Percentiles rank a stretch among this genome's conserved stretches.
These are phyloP conservation scores for Temnothorax unifasciatus DNA, from an alignment of 2,888 invertebrate species.

Conservation along the genomic window DNA sequence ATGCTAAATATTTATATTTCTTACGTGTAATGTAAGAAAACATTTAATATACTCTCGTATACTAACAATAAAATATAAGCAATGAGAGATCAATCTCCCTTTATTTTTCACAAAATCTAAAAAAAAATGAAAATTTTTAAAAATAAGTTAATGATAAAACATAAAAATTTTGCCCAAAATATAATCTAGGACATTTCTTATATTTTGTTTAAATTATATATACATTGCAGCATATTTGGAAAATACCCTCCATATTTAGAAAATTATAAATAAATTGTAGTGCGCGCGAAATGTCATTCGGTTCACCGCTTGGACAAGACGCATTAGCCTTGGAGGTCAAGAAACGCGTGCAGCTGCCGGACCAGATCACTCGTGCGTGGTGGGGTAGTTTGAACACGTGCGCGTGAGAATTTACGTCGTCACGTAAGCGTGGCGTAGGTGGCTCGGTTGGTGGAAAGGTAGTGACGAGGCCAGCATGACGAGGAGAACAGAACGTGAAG, in stretches of 20 bases:
- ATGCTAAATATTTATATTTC: neutral
- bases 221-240: neutral
- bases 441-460: constrained; percentile 57
- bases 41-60: neutral
- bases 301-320: constrained; percentile 1
- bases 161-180: neutral
- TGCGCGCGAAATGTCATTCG: neutral
- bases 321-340: constrained; percentile 59
- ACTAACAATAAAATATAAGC: neutral
- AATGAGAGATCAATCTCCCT: neutral
- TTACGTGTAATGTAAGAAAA: neutral
- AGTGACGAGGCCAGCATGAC: constrained; percentile 67
- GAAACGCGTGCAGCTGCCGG: constrained; percentile 66
- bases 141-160: neutral
- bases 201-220: neutral
- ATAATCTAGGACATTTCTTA: neutral
- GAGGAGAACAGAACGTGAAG: constrained; percentile 48
- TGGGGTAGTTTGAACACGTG: constrained; percentile 71
- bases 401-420: constrained; percentile 74
- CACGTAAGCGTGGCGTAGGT: constrained; percentile 72
- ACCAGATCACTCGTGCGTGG: constrained; percentile 38
- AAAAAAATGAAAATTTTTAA: neutral
- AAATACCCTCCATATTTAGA: neutral
- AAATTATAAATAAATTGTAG: neutral
- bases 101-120: neutral